Conservation (phyloP, 2,113 vertebrate species). For the Prochilodus magdalenae region DNA sequence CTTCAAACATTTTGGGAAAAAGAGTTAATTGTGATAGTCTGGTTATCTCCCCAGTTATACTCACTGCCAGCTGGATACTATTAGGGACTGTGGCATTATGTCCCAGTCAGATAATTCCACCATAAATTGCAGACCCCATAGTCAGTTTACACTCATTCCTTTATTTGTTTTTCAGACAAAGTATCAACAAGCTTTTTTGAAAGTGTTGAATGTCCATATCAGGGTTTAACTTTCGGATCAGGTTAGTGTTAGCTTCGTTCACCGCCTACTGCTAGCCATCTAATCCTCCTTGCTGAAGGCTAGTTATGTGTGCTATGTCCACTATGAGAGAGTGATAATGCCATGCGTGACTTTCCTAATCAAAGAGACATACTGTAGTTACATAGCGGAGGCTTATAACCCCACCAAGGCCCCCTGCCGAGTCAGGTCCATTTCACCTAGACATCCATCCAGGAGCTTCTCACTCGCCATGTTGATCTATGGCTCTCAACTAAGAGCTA, state of each 20-base stretch:
- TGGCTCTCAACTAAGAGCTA: not conserved
- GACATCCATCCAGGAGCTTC: slow-evolving; percentile 11
- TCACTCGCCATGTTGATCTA: not conserved
- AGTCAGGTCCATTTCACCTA: slow-evolving; percentile 29
- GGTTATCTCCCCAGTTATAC: not conserved
- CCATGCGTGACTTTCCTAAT: slow-evolving; percentile 17
- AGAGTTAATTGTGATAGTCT: not conserved
- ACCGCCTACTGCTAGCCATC: not conserved
- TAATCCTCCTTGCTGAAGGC: not conserved
- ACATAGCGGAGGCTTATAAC: slow-evolving; percentile 39
- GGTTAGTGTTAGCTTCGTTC: not conserved
- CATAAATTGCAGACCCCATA: not conserved
- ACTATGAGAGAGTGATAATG: slow-evolving; percentile 36
- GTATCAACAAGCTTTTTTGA: not conserved
- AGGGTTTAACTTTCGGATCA: not conserved
- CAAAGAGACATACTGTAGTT: slow-evolving; percentile 30
- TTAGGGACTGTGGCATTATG: not conserved
- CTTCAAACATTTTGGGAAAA: not conserved
- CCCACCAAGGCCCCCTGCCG: slow-evolving; percentile 23
- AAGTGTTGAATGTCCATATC: not conserved
- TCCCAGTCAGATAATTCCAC: not conserved
- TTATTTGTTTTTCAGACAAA: not conserved
- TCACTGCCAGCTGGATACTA: not conserved
- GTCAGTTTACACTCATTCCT: not conserved
- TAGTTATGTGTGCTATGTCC: slow-evolving; percentile 43